These are phyloP conservation scores for Xiphorhynchus erythropygius DNA, from an alignment of 2,797 vertebrate species.

Conservation along the genomic window DNA sequence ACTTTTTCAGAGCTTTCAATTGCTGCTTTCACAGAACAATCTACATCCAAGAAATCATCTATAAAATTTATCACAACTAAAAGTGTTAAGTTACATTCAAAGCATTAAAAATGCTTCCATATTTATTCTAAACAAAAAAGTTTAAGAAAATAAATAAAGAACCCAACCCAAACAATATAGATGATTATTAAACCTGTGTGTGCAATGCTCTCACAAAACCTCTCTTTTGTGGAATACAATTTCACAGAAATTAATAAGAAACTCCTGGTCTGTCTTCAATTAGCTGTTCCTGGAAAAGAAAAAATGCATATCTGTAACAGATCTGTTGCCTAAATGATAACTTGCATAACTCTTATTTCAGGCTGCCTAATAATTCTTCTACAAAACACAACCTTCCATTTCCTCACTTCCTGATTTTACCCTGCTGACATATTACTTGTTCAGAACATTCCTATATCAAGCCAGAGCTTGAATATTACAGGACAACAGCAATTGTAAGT, in stretches of 20 bases:
- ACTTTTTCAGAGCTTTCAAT: neutral
- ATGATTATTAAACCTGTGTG: neutral
- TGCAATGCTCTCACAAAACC: neutral
- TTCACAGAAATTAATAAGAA: neutral
- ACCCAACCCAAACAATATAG: accelerated
- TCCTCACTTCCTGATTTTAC: neutral
- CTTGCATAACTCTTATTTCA: neutral
- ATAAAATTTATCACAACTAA: neutral
- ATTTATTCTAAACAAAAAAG: neutral
- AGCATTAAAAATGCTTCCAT: neutral
- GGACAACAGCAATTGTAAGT: neutral
- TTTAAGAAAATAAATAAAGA: neutral
- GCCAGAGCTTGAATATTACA: neutral
- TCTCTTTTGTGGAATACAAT: neutral
- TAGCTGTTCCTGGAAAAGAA: neutral
- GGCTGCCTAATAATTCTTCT: neutral
- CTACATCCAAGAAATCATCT: neutral
- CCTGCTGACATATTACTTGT: neutral
- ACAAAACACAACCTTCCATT: neutral
- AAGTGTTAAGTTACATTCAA: neutral
- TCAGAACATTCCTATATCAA: neutral
- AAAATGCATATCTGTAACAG: neutral
- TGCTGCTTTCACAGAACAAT: neutral
- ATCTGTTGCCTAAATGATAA: neutral
- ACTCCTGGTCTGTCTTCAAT: neutral